These are phyloP conservation scores for Pterocles gutturalis DNA, from an alignment of 2,113 vertebrate species.

Conservation along the genomic window DNA sequence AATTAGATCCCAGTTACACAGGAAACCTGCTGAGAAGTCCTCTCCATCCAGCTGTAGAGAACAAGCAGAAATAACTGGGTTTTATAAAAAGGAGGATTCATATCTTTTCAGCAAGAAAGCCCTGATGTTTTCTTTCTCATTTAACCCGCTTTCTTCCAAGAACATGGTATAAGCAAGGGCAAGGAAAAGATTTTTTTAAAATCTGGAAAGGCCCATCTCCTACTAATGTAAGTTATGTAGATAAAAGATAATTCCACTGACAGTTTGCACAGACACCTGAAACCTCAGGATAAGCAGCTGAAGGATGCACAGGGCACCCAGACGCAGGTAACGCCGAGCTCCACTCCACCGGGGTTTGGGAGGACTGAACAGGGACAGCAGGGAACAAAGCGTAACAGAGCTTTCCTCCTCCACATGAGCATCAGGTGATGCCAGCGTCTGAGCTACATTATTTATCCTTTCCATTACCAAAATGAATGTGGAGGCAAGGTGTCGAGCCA, in stretches of 20 bases:
- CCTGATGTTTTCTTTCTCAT: not conserved
- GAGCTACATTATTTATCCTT: not conserved
- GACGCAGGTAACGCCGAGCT: not conserved
- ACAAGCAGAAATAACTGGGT: not conserved
- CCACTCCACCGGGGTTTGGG: rapidly evolving
- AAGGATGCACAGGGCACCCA: not conserved
- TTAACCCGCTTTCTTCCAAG: not conserved
- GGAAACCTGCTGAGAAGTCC: not conserved
- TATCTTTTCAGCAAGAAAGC: not conserved
- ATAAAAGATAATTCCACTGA: not conserved
- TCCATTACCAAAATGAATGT: rapidly evolving
- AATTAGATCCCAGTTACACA: not conserved
- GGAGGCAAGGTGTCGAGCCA: not conserved
- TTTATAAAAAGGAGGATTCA: not conserved
- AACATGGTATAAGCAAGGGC: not conserved
- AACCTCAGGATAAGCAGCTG: not conserved
- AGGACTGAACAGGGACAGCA: not conserved
- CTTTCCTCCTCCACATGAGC: rapidly evolving
- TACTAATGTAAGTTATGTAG: too few species aligned
- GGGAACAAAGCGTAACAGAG: not conserved
- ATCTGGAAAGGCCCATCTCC: not conserved
- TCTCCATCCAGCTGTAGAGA: not conserved
- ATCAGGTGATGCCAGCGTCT: not conserved
- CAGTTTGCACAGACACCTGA: not conserved
- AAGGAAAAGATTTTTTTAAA: not conserved